phyloP scores from a whole-genome alignment of 2,888 invertebrate genomes.

The Cecidostiba fungosa region DNA sequence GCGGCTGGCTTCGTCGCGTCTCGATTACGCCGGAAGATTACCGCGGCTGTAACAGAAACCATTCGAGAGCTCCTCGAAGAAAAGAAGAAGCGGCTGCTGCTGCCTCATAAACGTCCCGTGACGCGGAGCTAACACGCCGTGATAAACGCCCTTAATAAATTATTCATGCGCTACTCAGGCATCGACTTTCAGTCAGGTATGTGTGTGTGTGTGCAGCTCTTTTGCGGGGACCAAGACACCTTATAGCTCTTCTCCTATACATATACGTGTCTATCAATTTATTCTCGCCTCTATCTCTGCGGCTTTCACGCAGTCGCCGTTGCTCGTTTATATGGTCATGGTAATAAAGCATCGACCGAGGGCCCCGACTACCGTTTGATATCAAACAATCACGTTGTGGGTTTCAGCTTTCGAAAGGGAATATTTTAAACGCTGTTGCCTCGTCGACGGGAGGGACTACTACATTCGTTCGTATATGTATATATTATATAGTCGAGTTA shows the following conservation, averaged over 20 bases:
- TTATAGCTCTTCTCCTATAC: constrained; percentile 45
- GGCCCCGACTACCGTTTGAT: constrained; percentile 49
- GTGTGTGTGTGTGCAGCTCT: constrained; percentile 25
- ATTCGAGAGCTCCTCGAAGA: not conserved
- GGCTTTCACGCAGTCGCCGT: constrained; percentile 24
- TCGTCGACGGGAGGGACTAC: not conserved
- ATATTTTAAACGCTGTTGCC: constrained; percentile 12
- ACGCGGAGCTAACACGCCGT: constrained; percentile 64
- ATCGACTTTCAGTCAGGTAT: constrained; percentile 60
- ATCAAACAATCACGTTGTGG: constrained; percentile 45
- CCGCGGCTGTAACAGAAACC: constrained; percentile 27
- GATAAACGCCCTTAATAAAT: constrained; percentile 71
- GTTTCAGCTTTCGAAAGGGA: constrained; percentile 29
- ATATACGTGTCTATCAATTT: constrained; percentile 45
- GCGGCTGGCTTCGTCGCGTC: constrained; percentile 20
- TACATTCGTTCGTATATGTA: not conserved
- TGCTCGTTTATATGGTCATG: constrained; percentile 30
- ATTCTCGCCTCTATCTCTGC: constrained; percentile 50
- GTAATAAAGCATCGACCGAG: constrained; percentile 40
- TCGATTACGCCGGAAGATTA: constrained; percentile 52
- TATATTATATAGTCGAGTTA: not conserved
- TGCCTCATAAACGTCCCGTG: constrained; percentile 57
- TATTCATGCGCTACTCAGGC: constrained; percentile 65
- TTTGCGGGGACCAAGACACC: constrained; percentile 53
- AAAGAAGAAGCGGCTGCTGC: not conserved